phyloP scores from a whole-genome alignment of 2,797 vertebrate genomes.

The Rhincodon typus region DNA sequence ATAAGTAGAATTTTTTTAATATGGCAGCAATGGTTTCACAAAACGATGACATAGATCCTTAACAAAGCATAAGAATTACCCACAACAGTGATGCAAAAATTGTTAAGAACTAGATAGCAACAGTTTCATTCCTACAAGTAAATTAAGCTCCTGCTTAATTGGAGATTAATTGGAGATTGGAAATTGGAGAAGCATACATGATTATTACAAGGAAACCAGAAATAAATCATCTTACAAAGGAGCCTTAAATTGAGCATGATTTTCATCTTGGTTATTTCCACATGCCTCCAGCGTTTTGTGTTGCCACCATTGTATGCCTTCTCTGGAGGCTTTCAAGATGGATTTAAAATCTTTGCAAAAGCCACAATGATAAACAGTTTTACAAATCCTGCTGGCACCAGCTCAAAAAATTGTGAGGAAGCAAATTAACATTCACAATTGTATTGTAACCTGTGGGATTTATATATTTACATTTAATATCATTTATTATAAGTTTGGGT shows the following conservation, averaged over 20 bases:
- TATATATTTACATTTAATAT: too few relatives aligned
- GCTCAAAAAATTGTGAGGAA: neutral
- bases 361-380: neutral
- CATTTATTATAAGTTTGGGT: too few relatives aligned
- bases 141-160: neutral
- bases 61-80: slow-evolving; percentile 70
- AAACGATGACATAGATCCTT: slow-evolving; percentile 82
- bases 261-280: neutral
- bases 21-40: slow-evolving; percentile 85
- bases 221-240: neutral
- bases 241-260: neutral
- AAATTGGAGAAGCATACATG: neutral
- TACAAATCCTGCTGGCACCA: neutral
- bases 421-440: neutral
- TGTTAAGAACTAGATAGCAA: neutral
- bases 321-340: too few relatives aligned
- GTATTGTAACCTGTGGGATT: too few relatives aligned
- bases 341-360: neutral
- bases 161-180: too few relatives aligned
- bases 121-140: neutral
- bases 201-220: neutral
- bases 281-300: neutral
- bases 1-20: slow-evolving; percentile 55
- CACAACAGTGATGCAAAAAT: slow-evolving; percentile 48
- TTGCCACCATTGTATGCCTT: too few relatives aligned